Conservation (phyloP, 2,888 invertebrate genomes). For the Pachycephus smyrnensis region DNA sequence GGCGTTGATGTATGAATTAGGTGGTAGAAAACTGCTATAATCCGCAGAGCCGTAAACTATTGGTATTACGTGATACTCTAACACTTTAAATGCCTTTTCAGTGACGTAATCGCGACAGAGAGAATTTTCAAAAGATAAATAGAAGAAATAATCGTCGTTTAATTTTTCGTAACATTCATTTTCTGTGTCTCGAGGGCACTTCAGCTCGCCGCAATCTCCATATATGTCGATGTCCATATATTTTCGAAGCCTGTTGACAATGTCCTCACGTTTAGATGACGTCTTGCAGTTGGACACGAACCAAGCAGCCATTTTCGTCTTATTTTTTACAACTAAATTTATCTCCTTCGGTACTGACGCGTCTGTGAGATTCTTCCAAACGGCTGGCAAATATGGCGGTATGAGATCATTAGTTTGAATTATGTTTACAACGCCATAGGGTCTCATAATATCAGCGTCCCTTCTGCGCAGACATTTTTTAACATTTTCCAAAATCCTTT, state of each 20-base stretch:
- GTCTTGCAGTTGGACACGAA: constrained; percentile 65
- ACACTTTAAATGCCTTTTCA: constrained; percentile 71
- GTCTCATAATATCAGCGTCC: constrained; percentile 23
- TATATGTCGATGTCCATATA: constrained; percentile 68
- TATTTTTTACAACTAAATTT: constrained; percentile 21
- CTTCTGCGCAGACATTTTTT: not conserved
- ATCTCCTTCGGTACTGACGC: not conserved
- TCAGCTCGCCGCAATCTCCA: constrained; percentile 49
- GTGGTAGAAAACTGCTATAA: constrained; percentile 70
- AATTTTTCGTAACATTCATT: constrained; percentile 63
- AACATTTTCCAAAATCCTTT: not conserved
- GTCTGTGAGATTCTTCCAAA: constrained; percentile 6
- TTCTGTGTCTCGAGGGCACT: constrained; percentile 16
- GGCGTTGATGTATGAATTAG: constrained; percentile 71
- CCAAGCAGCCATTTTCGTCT: constrained; percentile 63
- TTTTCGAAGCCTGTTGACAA: constrained; percentile 63
- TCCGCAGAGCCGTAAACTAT: constrained; percentile 76
- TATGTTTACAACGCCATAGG: constrained; percentile 18
- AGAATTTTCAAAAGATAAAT: constrained; percentile 77
- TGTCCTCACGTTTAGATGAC: constrained; percentile 59
- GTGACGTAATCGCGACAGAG: constrained; percentile 75
- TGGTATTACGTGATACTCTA: constrained; percentile 73
- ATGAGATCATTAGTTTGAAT: constrained; percentile 10
- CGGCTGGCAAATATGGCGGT: constrained; percentile 1
- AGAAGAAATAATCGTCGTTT: constrained; percentile 74